Evolutionary conservation across 2,113 vertebrate species (phyloP), one percentile per base, ranked within the genome.

Genomic region (Sprattus sprattus): DNA sequence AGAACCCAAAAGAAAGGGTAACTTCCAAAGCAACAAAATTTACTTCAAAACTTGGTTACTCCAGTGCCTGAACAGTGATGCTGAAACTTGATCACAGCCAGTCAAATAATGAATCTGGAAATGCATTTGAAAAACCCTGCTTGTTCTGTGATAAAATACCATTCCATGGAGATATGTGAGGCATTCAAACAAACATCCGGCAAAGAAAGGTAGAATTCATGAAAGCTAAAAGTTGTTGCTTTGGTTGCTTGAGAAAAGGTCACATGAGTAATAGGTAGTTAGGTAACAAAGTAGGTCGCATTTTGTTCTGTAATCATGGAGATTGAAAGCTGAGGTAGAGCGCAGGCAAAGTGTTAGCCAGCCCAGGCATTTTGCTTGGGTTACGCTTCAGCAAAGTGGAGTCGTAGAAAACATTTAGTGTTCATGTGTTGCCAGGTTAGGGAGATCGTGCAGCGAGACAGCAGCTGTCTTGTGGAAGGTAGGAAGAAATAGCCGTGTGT

Each of bases 401-500:
- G 81, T 82, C 22, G 81, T 52, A 45, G 81, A 82, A 11, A 32
- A 39, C 39, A 39, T 39, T 39, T 1, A 39, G 39, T 16, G 32
- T 8, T 32, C 78, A 11, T 39, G 32, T 39, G 32, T 81, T 81
- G 28, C 8, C 7, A 25, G 78, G 6, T 18, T 81, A 25, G 78
- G 78, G 28, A 25, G 45, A 46, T 84, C 83, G 6, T 71, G 85
- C 47, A 82, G 85, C 45, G 18, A 82, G 45, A 50, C 85, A 80
- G 85, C 85, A 60, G 85, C 85, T 82, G 57, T 85, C 25, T 13
- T 85, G 52, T 85, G 85, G 85, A 82, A 75, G 81, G 81, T 82
- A 86, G 39, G 46, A 71, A 84, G 16, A 16, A 44, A 25, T 45
- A n/a, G 39, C 39, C n/a, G n/a, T 18, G 15, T 45, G 45, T n/a